A percentile compares a stretch with the other conserved stretches of the same genome.
phyloP scores from a whole-genome alignment of 2,888 invertebrate genomes.

The Caenorhabditis imperialis region DNA sequence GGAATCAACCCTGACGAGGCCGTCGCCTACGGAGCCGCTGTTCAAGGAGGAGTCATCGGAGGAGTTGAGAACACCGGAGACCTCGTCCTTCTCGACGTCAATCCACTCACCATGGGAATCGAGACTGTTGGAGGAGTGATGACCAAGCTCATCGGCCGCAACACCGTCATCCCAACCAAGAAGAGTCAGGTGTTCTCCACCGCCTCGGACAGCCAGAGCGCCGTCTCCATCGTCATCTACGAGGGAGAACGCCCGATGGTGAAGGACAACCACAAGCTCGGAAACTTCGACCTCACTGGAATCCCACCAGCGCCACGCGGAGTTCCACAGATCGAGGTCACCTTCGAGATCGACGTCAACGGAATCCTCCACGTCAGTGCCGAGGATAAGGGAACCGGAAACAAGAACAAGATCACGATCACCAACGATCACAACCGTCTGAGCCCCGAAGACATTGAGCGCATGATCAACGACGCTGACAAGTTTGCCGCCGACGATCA shows the following conservation, averaged over 20 bases:
- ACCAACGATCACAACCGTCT: constrained; percentile 91
- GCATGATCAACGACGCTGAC: constrained; percentile 99
- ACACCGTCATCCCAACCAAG: constrained; percentile 98
- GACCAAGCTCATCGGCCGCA: constrained; percentile 97
- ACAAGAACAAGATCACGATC: constrained; percentile 97
- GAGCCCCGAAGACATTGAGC: constrained; percentile 96
- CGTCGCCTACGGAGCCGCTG: constrained; percentile 97
- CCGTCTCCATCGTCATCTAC: constrained; percentile 97
- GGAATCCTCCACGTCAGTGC: constrained; percentile 86
- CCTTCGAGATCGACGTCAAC: constrained; percentile 81
- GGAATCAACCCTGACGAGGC: constrained; percentile 93
- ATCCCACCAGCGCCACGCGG: constrained; percentile 81
- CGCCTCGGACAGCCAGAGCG: constrained; percentile 97
- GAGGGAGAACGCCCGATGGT: constrained; percentile 99
- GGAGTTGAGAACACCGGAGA: constrained; percentile 91
- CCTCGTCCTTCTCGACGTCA: constrained; percentile 95
- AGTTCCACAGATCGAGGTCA: constrained; percentile 79
- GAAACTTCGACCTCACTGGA: constrained; percentile 89
- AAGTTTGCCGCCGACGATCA: constrained; percentile 99
- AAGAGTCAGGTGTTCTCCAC: constrained; percentile 99
- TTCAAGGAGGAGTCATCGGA: constrained; percentile 96
- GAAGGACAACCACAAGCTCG: constrained; percentile 97
- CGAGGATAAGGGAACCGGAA: constrained; percentile 98
- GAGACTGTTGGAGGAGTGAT: constrained; percentile 99
- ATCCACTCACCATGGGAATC: constrained; percentile 98